These are phyloP conservation scores for Actias luna DNA, from an alignment of 2,888 invertebrate species.

Conservation along the genomic window DNA sequence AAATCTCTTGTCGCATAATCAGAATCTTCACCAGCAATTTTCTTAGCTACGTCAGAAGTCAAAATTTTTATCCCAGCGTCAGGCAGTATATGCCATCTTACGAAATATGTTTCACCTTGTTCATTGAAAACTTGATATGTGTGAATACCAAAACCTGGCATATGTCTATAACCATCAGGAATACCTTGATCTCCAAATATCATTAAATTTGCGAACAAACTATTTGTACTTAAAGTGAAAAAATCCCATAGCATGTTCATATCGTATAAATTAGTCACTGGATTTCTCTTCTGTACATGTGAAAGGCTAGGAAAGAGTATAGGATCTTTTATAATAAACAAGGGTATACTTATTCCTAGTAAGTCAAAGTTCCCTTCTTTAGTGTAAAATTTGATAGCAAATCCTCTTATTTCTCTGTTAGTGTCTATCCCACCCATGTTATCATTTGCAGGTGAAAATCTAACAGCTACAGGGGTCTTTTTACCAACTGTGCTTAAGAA, in stretches of 20 bases:
- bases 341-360: constrained; percentile 91
- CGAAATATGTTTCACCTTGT: constrained; percentile 86
- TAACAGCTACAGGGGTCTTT: constrained; percentile 86
- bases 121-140: constrained; percentile 93
- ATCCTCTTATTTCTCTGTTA: constrained; percentile 91
- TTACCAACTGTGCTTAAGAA: constrained; percentile 88
- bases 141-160: constrained; percentile 95
- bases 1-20: constrained; percentile 91
- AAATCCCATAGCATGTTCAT: constrained; percentile 95
- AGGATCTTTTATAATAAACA: constrained; percentile 93
- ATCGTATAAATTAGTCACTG: constrained; percentile 91
- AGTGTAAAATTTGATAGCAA: constrained; percentile 94
- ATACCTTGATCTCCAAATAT: constrained; percentile 92
- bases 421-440: constrained; percentile 92
- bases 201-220: constrained; percentile 88
- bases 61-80: constrained; percentile 92
- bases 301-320: constrained; percentile 91
- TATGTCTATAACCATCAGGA: constrained; percentile 93
- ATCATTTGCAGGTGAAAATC: constrained; percentile 90
- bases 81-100: constrained; percentile 94
- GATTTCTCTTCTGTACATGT: constrained; percentile 95
- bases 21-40: constrained; percentile 86
- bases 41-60: constrained; percentile 72
- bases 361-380: constrained; percentile 94
- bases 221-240: constrained; percentile 89